Conservation (phyloP, 2,797 vertebrate species). For the Lindbergichthys nudifrons region DNA sequence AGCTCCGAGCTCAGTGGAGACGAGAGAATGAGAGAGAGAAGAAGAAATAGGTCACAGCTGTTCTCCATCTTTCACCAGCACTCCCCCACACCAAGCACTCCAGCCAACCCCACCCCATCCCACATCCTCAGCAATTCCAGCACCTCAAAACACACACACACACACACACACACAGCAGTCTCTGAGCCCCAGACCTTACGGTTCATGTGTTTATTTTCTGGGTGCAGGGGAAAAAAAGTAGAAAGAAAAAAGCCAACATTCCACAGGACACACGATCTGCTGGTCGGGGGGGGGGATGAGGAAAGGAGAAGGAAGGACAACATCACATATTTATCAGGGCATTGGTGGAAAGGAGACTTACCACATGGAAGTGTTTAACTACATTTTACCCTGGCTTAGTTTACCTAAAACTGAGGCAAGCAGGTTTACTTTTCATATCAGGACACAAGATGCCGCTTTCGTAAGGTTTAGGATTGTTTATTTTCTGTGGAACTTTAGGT, state of each 20-base stretch:
- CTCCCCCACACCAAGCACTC: constrained; percentile 37
- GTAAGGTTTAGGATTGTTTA: neutral
- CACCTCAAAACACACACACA: constrained; percentile 7
- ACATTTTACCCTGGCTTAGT: constrained; percentile 14
- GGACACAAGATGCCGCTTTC: neutral
- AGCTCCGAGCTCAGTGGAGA: constrained; percentile 38
- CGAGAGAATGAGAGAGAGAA: constrained; percentile 52
- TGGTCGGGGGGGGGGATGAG: constrained; percentile 20
- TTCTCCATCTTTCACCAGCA: constrained; percentile 61
- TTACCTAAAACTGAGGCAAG: neutral
- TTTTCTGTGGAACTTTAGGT: neutral
- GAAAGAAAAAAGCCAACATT: constrained; percentile 46
- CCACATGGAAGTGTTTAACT: constrained; percentile 37
- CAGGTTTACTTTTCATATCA: neutral
- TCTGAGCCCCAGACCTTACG: constrained; percentile 47
- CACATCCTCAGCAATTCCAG: constrained; percentile 34
- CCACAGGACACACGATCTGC: constrained; percentile 63
- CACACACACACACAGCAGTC: constrained; percentile 11
- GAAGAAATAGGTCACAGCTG: constrained; percentile 81
- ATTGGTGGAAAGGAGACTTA: constrained; percentile 41
- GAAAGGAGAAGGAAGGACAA: constrained; percentile 24
- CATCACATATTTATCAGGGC: constrained; percentile 38
- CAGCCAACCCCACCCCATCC: constrained; percentile 47
- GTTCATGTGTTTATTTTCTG: constrained; percentile 70
- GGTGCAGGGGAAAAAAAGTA: neutral